Evolutionary conservation across 2,113 vertebrate genomes (phyloP).

Genomic region (Corynorhinus townsendii): DNA sequence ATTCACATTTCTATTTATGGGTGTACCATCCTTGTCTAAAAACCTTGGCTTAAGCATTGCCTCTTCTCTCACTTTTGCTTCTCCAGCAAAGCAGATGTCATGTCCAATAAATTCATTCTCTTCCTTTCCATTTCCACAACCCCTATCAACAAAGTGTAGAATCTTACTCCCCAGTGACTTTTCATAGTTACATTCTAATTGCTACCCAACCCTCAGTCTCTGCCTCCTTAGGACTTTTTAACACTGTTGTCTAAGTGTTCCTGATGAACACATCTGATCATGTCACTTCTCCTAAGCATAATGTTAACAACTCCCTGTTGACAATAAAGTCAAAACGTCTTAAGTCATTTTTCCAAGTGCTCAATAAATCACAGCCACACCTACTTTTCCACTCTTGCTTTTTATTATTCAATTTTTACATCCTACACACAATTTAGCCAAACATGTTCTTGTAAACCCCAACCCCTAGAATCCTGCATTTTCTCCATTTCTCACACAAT

Average conservation of each 20-base stretch:
- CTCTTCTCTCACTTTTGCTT: background rate
- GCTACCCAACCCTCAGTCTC: background rate
- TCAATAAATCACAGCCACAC: background rate
- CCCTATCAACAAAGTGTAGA: background rate
- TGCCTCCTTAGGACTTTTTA: background rate
- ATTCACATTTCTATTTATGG: background rate
- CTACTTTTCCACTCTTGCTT: background rate
- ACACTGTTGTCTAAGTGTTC: background rate
- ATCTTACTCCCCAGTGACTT: background rate
- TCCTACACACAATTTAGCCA: background rate
- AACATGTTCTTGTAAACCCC: background rate
- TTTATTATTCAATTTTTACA: background rate
- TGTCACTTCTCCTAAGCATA: background rate
- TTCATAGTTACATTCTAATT: background rate
- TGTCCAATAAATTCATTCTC: background rate
- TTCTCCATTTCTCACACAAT: background rate
- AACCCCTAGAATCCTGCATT: background rate
- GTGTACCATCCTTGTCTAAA: background rate
- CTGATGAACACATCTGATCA: background rate
- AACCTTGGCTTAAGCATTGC: background rate
- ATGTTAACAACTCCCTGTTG: background rate
- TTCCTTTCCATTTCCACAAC: background rate
- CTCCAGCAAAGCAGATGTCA: background rate
- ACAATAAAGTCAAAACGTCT: background rate
- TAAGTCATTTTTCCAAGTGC: background rate